These are phyloP conservation scores for Odontophorus gujanensis DNA, from an alignment of 2,113 vertebrate species.

Conservation along the genomic window DNA sequence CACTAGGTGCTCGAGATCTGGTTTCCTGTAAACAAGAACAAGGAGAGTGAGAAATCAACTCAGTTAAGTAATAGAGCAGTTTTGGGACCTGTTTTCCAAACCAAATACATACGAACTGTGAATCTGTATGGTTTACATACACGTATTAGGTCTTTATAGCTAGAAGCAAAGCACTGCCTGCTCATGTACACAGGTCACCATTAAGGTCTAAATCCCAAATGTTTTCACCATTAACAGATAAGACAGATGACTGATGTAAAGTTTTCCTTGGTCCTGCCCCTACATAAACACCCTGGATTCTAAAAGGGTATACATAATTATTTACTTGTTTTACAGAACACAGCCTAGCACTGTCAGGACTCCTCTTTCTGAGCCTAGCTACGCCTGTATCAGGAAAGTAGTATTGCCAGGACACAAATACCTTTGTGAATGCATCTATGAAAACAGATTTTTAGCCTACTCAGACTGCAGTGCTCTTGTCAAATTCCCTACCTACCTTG, in stretches of 20 bases:
- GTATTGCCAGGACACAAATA: not conserved
- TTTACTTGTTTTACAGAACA: not conserved
- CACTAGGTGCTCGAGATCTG: not conserved
- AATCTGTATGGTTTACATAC: not conserved
- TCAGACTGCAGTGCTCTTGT: not conserved
- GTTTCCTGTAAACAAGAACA: not conserved
- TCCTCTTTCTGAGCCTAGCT: not conserved
- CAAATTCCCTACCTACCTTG: not conserved
- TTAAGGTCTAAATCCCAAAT: not conserved
- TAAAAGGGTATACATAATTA: rapidly evolving
- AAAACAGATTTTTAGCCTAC: not conserved
- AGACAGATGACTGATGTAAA: not conserved
- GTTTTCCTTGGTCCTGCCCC: not conserved
- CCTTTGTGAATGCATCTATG: not conserved
- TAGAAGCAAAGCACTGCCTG: not conserved
- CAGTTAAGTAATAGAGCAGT: not conserved
- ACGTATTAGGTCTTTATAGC: not conserved
- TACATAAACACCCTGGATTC: not conserved
- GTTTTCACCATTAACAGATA: not conserved
- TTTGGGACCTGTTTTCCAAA: not conserved
- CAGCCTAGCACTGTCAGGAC: not conserved
- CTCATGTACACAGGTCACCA: not conserved
- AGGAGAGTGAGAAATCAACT: not conserved
- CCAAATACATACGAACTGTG: not conserved
- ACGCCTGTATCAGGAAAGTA: not conserved